Conservation (phyloP, 2,888 invertebrate species). For the Nematopogon swammerdamellus region DNA sequence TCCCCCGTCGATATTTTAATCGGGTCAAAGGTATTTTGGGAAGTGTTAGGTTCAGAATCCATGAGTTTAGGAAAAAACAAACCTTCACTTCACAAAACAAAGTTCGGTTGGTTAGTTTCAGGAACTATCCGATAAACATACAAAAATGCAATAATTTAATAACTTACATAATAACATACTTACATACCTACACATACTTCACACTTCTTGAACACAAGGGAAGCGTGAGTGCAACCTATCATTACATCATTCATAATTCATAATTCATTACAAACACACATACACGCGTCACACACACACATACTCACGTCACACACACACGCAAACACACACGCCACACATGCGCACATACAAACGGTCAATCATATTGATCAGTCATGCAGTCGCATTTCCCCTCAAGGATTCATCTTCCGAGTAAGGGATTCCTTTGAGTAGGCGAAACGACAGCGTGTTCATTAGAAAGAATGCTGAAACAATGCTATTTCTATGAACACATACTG, state of each 20-base stretch:
- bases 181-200: too few species aligned
- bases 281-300: not conserved
- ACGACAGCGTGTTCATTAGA: constrained; percentile 2
- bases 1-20: not conserved
- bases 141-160: too few species aligned
- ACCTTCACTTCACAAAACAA: not conserved
- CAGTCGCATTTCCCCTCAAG: constrained; percentile 3
- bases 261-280: not conserved
- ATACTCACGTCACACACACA: too few species aligned
- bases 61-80: not conserved
- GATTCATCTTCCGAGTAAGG: not conserved
- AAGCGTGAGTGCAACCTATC: too few species aligned
- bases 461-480: not conserved
- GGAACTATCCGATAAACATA: too few species aligned
- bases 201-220: too few species aligned
- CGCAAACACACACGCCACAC: too few species aligned
- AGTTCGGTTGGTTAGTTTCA: not conserved
- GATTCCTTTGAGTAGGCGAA: constrained; percentile 3
- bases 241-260: too few species aligned
- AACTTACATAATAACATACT: too few species aligned
- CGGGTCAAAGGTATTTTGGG: not conserved
- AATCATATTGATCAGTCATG: not conserved
- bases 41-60: not conserved
- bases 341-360: too few species aligned
- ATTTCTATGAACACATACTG: not conserved